Conservation (phyloP, 2,888 invertebrate genomes). For the Aelia acuminata region DNA sequence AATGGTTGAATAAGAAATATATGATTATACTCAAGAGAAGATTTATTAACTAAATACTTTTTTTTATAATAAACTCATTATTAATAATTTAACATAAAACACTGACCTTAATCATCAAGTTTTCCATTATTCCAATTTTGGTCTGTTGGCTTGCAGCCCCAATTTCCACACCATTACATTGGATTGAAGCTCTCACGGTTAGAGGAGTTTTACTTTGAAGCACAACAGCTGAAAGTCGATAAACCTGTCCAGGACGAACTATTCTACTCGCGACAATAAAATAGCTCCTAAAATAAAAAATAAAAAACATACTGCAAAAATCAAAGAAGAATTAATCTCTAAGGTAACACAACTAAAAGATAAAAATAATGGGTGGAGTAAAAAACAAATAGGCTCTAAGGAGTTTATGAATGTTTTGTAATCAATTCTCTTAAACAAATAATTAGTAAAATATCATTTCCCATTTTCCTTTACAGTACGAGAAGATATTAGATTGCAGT, state of each 20-base stretch:
- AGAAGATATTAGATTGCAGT: too few relatives aligned
- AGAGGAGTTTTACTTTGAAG: conserved; percentile 84
- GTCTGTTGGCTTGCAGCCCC: conserved; percentile 88
- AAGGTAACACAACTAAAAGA: too few relatives aligned
- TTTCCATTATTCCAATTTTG: conserved; percentile 85
- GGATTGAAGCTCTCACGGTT: conserved; percentile 89
- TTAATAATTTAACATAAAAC: not conserved
- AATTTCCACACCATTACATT: conserved; percentile 90
- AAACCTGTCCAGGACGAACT: conserved; percentile 92
- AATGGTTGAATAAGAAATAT: not conserved
- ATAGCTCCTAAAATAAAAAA: conserved; percentile 80
- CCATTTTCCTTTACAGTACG: too few relatives aligned
- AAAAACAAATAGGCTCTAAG: too few relatives aligned
- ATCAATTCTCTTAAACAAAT: too few relatives aligned
- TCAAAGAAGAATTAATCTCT: not conserved
- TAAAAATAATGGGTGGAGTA: too few relatives aligned
- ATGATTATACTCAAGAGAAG: not conserved
- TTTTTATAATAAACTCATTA: not conserved
- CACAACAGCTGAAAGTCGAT: conserved; percentile 88
- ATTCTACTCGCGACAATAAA: conserved; percentile 92
- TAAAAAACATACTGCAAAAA: not conserved
- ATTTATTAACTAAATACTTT: not conserved
- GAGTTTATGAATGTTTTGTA: too few relatives aligned
- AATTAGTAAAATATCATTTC: too few relatives aligned
- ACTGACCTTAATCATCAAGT: conserved; percentile 87